These are phyloP conservation scores for Eupristina koningsbergeri DNA, from an alignment of 1,140 invertebrate species.

Conservation along the genomic window DNA sequence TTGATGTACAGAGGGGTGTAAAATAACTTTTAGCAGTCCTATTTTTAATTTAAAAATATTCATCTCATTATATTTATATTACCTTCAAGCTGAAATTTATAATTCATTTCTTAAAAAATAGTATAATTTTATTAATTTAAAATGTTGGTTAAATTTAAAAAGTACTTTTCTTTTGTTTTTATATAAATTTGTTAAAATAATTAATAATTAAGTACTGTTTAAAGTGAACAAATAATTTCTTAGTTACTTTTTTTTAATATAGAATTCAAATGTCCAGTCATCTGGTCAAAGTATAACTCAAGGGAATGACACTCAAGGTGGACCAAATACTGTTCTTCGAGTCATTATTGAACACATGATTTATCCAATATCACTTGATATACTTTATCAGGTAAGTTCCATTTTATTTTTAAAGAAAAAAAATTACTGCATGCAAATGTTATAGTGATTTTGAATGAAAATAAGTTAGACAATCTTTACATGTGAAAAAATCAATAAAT, in stretches of 20 bases:
- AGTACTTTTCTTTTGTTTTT: too few relatives aligned
- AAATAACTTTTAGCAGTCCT: conserved; percentile 3
- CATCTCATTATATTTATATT: too few relatives aligned
- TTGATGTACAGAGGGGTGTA: not conserved
- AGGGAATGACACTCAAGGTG: conserved; percentile 85
- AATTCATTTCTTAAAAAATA: not conserved
- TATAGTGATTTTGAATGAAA: too few relatives aligned
- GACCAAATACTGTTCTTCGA: conserved; percentile 95
- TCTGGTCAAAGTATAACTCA: conserved; percentile 78
- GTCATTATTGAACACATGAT: conserved; percentile 99
- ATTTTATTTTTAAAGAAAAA: not conserved
- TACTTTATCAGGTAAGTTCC: conserved; percentile 87
- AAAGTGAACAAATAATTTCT: too few relatives aligned
- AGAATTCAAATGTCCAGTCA: conserved; percentile 83
- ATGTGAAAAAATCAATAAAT: too few relatives aligned
- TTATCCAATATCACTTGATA: conserved; percentile 97
- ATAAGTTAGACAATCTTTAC: too few relatives aligned
- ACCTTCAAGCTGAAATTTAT: too few relatives aligned
- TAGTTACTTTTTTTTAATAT: conserved; percentile 70
- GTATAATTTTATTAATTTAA: not conserved
- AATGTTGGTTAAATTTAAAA: too few relatives aligned
- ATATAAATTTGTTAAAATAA: too few relatives aligned
- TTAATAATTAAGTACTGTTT: too few relatives aligned
- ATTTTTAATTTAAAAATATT: conserved; percentile 8
- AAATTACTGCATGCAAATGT: too few relatives aligned